Evolutionary conservation across 2,113 vertebrate species (phyloP), one percentile per base, ranked within the genome.

Genomic region (Perca fluviatilis): DNA sequence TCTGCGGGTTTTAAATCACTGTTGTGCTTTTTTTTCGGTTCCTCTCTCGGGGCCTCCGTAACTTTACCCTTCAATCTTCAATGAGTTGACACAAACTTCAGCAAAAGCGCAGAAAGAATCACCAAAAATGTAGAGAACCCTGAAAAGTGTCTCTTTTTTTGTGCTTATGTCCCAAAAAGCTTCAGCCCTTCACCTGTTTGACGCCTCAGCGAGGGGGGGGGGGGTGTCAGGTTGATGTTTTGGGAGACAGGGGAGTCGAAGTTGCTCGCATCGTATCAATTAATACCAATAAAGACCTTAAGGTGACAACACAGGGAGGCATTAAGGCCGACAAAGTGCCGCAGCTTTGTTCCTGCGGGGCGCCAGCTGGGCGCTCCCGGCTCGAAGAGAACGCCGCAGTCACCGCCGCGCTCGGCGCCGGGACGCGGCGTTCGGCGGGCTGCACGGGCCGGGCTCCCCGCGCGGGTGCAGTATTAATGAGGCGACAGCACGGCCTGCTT

Each of bases 381-480:
- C 92, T 89, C 93, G n/a, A n/a, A 49, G 82, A 93, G 95, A 68
- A 94, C 89, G 70, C 71, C 25, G 63, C 77, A 58, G 85, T 40
- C 81, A 76, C 86, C 79, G 72, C 71, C 75, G 78, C 88, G 92
- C 92, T 93, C 94, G 89, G 92, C 92, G 91, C 91, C 85, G 91
- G 92, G 93, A 79, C 80, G 57, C 71, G 84, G 80, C 67, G 86
- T 86, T 86, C 62, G 91, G 87, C 68, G 40, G 40, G 80, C 67
- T 61, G 81, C 43, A 74, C 71, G 27, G 91, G 61, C 86, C 79
- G 74, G 54, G 82, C 81, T 93, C 94, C 94, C 94, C 68, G 74
- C 72, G 86, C 93, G 84, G 82, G 89, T 94, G 94, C 93, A 95
- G 94, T 95, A 95, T 96, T 96, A 96, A 95, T 95, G 94, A 95